A percentile compares a stretch with the other conserved stretches of the same genome.
Conservation (phyloP, 2,888 invertebrate species). For the Cabera pusaria region DNA sequence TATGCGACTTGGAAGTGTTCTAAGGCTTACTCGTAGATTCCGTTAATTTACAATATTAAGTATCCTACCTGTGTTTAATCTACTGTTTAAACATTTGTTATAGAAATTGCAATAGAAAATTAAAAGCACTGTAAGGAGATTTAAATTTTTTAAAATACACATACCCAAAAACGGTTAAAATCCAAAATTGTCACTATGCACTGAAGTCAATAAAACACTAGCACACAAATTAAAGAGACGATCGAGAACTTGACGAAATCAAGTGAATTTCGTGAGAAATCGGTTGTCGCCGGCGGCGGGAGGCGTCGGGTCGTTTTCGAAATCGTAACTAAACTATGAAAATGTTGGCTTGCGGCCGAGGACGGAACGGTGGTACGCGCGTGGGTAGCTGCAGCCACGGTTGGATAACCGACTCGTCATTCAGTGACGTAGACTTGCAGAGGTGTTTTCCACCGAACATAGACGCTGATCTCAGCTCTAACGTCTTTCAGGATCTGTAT, state of each 20-base stretch:
- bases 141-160: no score
- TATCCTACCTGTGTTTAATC: no score
- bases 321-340: constrained; percentile 83
- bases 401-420: constrained; percentile 72
- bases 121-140: no score
- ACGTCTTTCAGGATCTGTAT: constrained; percentile 33
- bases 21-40: no score
- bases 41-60: no score
- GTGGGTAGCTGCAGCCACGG: constrained; percentile 69
- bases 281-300: constrained; percentile 80
- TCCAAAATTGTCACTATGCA: constrained; percentile 61
- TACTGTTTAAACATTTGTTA: no score
- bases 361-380: constrained; percentile 71
- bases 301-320: constrained; percentile 84
- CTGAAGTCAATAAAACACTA: constrained; percentile 57
- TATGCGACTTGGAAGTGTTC: no score
- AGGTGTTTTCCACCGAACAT: constrained; percentile 81
- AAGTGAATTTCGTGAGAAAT: constrained; percentile 71
- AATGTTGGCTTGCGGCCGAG: constrained; percentile 76
- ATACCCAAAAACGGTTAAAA: constrained; percentile 52
- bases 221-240: constrained; percentile 54
- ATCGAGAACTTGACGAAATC: constrained; percentile 70
- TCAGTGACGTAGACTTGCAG: constrained; percentile 71
- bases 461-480: constrained; percentile 72
- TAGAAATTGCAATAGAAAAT: no score